These are phyloP conservation scores for Pteropus rufus DNA, from an alignment of 2,797 vertebrate species.

Conservation along the genomic window DNA sequence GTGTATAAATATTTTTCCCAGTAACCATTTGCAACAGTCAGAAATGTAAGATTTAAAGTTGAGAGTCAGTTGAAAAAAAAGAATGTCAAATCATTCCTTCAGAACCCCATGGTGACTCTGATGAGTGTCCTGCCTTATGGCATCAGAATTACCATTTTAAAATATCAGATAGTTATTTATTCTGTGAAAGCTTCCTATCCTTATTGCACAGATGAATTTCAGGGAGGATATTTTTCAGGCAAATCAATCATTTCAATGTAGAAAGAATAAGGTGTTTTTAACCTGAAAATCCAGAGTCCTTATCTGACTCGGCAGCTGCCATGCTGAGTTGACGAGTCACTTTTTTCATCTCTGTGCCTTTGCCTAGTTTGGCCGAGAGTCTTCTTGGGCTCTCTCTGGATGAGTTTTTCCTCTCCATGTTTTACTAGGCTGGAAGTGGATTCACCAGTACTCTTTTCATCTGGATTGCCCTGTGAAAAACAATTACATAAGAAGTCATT, in stretches of 20 bases:
- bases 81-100: neutral
- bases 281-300: constrained; percentile 94
- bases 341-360: constrained; percentile 74
- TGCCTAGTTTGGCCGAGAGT: constrained; percentile 55
- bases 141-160: constrained; percentile 9
- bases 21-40: neutral
- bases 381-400: constrained; percentile 60
- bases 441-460: constrained; percentile 48
- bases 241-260: neutral
- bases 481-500: constrained; percentile 29
- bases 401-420: constrained; percentile 57
- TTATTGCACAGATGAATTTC: neutral
- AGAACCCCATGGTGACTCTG: neutral
- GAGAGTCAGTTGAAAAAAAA: constrained; percentile 22
- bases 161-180: neutral
- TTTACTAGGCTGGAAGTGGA: neutral
- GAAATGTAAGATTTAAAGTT: constrained; percentile 3
- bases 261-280: constrained; percentile 52
- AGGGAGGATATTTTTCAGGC: neutral
- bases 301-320: constrained; percentile 85
- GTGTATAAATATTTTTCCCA: neutral
- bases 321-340: constrained; percentile 55
- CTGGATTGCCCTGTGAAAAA: constrained; percentile 56
- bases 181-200: neutral
- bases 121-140: neutral